phyloP scores from a whole-genome alignment of 2,113 vertebrate genomes.

The Engraulis encrasicolus region DNA sequence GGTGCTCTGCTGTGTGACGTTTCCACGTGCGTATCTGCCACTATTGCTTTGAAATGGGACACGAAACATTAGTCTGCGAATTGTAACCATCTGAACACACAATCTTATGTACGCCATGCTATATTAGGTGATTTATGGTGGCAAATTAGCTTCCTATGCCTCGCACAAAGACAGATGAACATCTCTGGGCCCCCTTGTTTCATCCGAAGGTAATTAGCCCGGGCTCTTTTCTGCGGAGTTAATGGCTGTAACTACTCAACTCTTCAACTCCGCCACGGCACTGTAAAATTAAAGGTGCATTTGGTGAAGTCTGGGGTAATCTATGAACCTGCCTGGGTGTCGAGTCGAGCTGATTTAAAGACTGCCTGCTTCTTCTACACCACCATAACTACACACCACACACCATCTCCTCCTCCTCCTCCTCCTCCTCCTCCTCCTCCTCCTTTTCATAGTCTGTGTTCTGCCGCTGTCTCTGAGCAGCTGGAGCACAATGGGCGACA shows the following conservation, averaged over 20 bases:
- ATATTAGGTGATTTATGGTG: constrained; percentile 5
- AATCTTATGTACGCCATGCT: not conserved
- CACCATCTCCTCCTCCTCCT: too few relatives aligned
- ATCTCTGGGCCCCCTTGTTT: constrained; percentile 18
- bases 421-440: not conserved
- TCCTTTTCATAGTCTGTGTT: constrained; percentile 24
- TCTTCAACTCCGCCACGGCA: constrained; percentile 11
- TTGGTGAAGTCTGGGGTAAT: constrained; percentile 21
- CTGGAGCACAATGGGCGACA: constrained; percentile 20
- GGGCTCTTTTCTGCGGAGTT: constrained; percentile 8
- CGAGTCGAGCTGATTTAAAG: constrained; percentile 11
- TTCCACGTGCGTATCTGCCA: not conserved
- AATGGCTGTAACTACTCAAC: constrained; percentile 15
- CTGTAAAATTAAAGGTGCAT: constrained; percentile 23
- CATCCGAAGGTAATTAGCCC: constrained; percentile 19
- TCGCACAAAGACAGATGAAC: constrained; percentile 19
- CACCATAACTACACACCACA: not conserved
- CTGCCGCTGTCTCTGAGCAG: constrained; percentile 19
- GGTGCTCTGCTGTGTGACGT: not conserved
- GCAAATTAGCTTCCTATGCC: constrained; percentile 14
- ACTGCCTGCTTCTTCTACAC: not conserved
- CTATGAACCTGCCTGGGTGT: constrained; percentile 9
- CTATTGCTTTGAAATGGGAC: constrained; percentile 2
- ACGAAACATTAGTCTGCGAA: not conserved
- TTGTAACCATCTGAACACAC: not conserved